These are phyloP conservation scores for Microplitis demolitor DNA, from an alignment of 1,140 invertebrate species.

Conservation along the genomic window DNA sequence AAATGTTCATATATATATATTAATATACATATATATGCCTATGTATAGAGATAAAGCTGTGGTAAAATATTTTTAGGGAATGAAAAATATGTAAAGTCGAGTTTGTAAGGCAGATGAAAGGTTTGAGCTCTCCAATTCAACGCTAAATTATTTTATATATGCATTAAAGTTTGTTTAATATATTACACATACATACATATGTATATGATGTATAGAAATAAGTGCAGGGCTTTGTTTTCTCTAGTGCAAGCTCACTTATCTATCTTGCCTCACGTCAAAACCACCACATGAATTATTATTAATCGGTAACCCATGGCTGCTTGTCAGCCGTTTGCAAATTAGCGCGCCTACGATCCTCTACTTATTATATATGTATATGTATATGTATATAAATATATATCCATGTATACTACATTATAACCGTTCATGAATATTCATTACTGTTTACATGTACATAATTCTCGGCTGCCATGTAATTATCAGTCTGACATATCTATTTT, in stretches of 20 bases:
- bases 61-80: not conserved
- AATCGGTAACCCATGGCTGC: slow-evolving; percentile 16
- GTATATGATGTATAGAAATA: not conserved
- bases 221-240: too few relatives aligned
- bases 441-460: slow-evolving; percentile 20
- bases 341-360: slow-evolving; percentile 10
- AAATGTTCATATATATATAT: too few relatives aligned
- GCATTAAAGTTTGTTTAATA: slow-evolving; percentile 7
- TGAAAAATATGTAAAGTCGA: slow-evolving; percentile 9
- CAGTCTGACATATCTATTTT: not conserved
- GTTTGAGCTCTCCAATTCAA: not conserved
- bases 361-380: slow-evolving; percentile 6
- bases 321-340: slow-evolving; percentile 22
- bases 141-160: not conserved
- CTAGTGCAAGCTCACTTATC: not conserved
- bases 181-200: not conserved
- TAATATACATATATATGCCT: not conserved
- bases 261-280: not conserved
- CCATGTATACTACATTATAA: not conserved
- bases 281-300: slow-evolving; percentile 23
- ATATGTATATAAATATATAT: slow-evolving; percentile 6
- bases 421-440: slow-evolving; percentile 21
- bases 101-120: not conserved
- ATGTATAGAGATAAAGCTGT: too few relatives aligned
- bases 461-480: not conserved